Base-by-base conservation (phyloP, 2,113 vertebrate species). In the Laticauda colubrina region DNA sequence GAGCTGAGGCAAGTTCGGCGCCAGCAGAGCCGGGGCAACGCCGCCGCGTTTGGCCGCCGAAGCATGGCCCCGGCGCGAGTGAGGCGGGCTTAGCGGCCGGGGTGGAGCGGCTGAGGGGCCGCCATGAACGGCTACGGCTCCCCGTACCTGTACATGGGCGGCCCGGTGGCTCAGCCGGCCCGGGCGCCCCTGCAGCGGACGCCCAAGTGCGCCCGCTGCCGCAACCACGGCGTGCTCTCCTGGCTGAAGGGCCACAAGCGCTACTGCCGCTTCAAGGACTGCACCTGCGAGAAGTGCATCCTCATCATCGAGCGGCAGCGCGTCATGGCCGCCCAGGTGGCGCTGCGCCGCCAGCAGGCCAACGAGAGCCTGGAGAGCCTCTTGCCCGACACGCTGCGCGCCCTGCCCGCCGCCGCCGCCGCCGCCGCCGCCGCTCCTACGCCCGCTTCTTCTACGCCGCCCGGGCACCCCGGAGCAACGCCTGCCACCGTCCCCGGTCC, bases 201-300 rank as follows among this genome's bases (percentile, higher is more conserved):
- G 54, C 99, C 99, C 3, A 99, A 99, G 96, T 99, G 99, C 96
- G 99, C 99, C 61, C 98, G 99, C 26, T 99, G 99, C 98, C 97
- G 99, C 91, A 99, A 99, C 97, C 99, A 99, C 97, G 99, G 99
- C 54, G 99, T 99, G 94, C 98, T 99, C 18, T 99, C 99, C 51
- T 99, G 99, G 98, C 98, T 99, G 90, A 99, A 99, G 96, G 99
- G 99, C 86, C 99, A 99, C 98, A 99, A 99, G 95, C 98, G 99
- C 90, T 99, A 99, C 97, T 99, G 99, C 95, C 98, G 99, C 96
- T 99, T 99, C 98, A 99, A 99, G 96, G 99, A 99, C 98, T 99
- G 99, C 97, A 98, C 98, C 93, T 99, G 99, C 96, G 99, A 99
- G 96, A 99, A 99, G 95, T 99, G 99, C 98, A 99, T 99, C 97